A percentile compares a stretch with the other conserved stretches of the same genome.
Evolutionary conservation across 2,113 vertebrate species (phyloP).

Genomic region (Lampris incognitus): DNA sequence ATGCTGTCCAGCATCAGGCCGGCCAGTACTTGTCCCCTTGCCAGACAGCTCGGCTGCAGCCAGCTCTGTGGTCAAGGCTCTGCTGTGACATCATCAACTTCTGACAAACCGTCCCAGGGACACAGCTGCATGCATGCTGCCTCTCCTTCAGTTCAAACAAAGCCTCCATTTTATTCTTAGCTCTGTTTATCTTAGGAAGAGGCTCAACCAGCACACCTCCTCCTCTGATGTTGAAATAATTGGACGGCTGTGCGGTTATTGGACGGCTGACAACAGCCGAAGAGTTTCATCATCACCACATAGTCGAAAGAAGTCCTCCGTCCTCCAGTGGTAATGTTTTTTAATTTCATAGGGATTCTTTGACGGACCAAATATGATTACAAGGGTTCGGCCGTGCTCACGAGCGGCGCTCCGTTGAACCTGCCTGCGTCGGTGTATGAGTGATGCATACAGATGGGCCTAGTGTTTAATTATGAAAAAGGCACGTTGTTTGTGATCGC

Average conservation of each 20-base stretch:
- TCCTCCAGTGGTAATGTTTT: no score
- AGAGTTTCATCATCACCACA: background rate
- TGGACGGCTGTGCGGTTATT: background rate
- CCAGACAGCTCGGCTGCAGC: conserved; percentile 33
- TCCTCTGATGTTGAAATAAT: background rate
- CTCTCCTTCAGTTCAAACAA: conserved; percentile 1
- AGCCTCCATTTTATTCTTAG: background rate
- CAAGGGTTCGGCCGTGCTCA: no score
- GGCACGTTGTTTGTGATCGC: no score
- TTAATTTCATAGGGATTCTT: no score
- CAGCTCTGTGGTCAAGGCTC: conserved; percentile 22
- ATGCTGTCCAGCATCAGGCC: conserved; percentile 17
- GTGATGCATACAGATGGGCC: no score
- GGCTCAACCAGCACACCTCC: background rate
- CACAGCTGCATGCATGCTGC: conserved; percentile 17
- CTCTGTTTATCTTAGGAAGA: conserved; percentile 4
- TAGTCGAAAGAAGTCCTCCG: background rate
- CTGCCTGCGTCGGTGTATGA: no score
- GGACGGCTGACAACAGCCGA: background rate
- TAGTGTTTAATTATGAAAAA: no score
- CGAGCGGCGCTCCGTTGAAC: no score
- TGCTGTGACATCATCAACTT: conserved; percentile 41
- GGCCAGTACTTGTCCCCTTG: conserved; percentile 36
- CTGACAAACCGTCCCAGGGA: background rate
- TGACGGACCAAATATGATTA: no score